These are phyloP conservation scores for Xenopus laevis DNA, from an alignment of 2,113 vertebrate species.

Conservation along the genomic window DNA sequence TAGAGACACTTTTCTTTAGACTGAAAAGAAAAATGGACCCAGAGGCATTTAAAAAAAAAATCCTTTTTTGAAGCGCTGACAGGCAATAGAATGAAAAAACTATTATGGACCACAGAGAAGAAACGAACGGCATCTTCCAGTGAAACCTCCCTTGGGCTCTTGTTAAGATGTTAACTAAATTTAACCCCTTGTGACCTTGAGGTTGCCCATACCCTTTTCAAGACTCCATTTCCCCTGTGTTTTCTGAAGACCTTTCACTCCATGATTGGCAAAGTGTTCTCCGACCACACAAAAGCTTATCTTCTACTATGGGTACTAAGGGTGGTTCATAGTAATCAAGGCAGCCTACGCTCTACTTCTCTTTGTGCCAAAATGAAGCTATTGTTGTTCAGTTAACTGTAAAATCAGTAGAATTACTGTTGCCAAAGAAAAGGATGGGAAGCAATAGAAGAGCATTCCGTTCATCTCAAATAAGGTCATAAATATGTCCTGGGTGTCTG, in stretches of 20 bases:
- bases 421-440: constrained; percentile 62
- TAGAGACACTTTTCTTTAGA: constrained; percentile 63
- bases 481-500: constrained; percentile 59
- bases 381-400: constrained; percentile 93
- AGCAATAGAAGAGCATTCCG: constrained; percentile 55
- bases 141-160: constrained; percentile 68
- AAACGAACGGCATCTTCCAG: constrained; percentile 73
- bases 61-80: constrained; percentile 72
- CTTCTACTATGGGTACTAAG: constrained; percentile 56
- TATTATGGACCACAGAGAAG: constrained; percentile 71
- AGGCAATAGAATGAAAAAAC: constrained; percentile 63
- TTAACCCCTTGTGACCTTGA: constrained; percentile 68
- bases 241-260: constrained; percentile 59
- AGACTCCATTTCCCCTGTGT: constrained; percentile 71
- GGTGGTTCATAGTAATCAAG: constrained; percentile 72
- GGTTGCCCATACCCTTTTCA: constrained; percentile 69
- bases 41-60: constrained; percentile 68
- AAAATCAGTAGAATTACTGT: constrained; percentile 88
- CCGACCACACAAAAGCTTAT: constrained; percentile 69
- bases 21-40: constrained; percentile 65
- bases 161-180: constrained; percentile 72
- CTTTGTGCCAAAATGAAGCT: constrained; percentile 84
- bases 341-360: constrained; percentile 76
- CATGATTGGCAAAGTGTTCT: constrained; percentile 64
- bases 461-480: constrained; percentile 66